Evolutionary conservation across 1,140 invertebrate species (phyloP).

Genomic region (Uloborus diversus): DNA sequence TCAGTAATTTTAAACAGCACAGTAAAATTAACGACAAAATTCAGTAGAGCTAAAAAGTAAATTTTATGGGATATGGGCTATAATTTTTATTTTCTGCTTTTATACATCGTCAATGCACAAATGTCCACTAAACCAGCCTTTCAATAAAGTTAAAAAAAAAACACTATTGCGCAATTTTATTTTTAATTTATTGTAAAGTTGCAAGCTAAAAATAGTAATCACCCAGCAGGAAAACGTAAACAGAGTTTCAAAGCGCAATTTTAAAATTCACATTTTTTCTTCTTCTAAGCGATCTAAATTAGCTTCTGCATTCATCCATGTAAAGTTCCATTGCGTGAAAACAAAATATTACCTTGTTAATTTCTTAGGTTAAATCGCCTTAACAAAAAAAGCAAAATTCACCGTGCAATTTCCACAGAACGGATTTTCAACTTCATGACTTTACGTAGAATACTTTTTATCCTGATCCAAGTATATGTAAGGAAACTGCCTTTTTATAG

Average conservation of each 20-base stretch:
- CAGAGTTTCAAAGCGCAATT: neutral
- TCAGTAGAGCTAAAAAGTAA: too few relatives aligned
- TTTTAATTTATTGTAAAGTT: neutral
- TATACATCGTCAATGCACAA: too few relatives aligned
- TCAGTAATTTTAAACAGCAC: too few relatives aligned
- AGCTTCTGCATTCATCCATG: slow-evolving; percentile 45
- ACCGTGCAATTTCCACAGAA: slow-evolving; percentile 25
- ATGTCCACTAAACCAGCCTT: too few relatives aligned
- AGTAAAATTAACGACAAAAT: too few relatives aligned
- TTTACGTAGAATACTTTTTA: slow-evolving; percentile 27
- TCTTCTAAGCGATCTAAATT: slow-evolving; percentile 14
- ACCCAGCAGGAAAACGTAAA: neutral
- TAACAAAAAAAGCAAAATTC: slow-evolving; percentile 41
- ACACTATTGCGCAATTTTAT: too few relatives aligned
- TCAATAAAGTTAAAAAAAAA: too few relatives aligned
- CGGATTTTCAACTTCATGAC: slow-evolving; percentile 47
- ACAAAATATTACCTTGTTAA: slow-evolving; percentile 26
- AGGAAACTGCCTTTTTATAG: slow-evolving; percentile 48
- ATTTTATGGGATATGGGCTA: too few relatives aligned
- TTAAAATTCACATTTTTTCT: slow-evolving; percentile 22
- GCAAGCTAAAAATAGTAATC: neutral
- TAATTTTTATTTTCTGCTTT: too few relatives aligned
- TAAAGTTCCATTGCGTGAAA: slow-evolving; percentile 6
- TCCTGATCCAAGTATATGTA: slow-evolving; percentile 3
- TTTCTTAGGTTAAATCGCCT: slow-evolving; percentile 7